Conservation (phyloP, 2,888 invertebrate genomes). For the Drosophila stalkeri region DNA sequence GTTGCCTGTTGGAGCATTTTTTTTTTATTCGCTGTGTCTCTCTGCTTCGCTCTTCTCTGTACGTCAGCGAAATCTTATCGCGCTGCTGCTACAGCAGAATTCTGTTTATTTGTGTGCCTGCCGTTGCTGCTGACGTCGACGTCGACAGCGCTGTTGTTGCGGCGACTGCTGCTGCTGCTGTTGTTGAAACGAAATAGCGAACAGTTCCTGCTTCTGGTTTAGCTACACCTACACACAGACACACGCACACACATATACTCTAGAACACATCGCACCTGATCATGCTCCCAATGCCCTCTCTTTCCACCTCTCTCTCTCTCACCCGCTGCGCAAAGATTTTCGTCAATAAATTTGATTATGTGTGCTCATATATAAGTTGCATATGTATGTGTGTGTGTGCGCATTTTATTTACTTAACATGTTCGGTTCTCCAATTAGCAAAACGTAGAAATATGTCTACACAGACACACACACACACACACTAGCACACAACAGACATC, state of each 20-base stretch:
- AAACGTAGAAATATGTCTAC: slow-evolving; percentile 50
- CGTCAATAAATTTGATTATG: slow-evolving; percentile 58
- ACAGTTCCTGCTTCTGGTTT: slow-evolving; percentile 82
- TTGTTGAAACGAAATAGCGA: slow-evolving; percentile 57
- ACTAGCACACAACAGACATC: slow-evolving; percentile 27
- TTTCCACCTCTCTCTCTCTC: slow-evolving; percentile 37
- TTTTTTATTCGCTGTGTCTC: neutral
- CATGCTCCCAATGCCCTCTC: slow-evolving; percentile 2
- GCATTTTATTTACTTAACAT: slow-evolving; percentile 60
- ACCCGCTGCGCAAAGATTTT: slow-evolving; percentile 45
- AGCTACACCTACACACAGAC: slow-evolving; percentile 36
- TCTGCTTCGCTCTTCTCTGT: slow-evolving; percentile 34
- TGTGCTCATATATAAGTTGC: slow-evolving; percentile 5
- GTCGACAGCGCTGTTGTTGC: slow-evolving; percentile 24
- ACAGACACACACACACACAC: slow-evolving; percentile 13
- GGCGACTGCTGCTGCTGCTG: slow-evolving; percentile 30
- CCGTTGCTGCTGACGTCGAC: slow-evolving; percentile 14
- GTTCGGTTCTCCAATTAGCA: slow-evolving; percentile 71
- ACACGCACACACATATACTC: slow-evolving; percentile 26
- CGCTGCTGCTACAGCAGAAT: slow-evolving; percentile 56
- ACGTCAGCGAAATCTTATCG: slow-evolving; percentile 82
- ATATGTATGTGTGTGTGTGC: slow-evolving; percentile 14
- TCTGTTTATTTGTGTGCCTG: slow-evolving; percentile 70
- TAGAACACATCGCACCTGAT: slow-evolving; percentile 21
- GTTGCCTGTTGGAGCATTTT: slow-evolving; percentile 33